These are phyloP conservation scores for Smithornis capensis DNA, from an alignment of 2,113 vertebrate genomes.

Conservation along the genomic window DNA sequence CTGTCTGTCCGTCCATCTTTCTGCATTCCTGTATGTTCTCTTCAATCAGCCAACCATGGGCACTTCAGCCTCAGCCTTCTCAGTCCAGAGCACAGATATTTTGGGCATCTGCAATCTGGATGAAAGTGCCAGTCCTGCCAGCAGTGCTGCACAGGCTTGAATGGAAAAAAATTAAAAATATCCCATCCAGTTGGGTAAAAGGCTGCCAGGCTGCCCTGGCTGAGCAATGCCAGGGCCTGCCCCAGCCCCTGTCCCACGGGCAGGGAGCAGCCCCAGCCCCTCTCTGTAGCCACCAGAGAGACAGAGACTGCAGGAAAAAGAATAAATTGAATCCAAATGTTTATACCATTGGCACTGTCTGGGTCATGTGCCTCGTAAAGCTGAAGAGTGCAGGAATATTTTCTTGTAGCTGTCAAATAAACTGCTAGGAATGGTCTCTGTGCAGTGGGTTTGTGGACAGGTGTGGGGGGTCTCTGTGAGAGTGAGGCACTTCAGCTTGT, in stretches of 20 bases:
- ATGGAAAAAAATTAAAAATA: slow-evolving; percentile 14
- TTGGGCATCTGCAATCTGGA: slow-evolving; percentile 3
- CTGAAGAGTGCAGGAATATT: neutral
- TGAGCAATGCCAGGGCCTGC: neutral
- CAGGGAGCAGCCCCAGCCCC: neutral
- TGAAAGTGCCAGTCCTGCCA: neutral
- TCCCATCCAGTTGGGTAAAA: neutral
- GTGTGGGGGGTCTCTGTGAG: neutral
- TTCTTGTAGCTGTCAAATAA: neutral
- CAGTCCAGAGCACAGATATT: slow-evolving; percentile 6
- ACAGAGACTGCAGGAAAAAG: neutral
- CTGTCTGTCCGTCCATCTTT: neutral
- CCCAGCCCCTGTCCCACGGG: neutral
- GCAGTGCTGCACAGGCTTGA: neutral
- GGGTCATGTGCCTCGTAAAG: neutral
- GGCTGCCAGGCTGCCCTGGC: neutral
- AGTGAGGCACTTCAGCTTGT: neutral
- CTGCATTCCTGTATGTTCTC: neutral
- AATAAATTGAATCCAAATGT: slow-evolving; percentile 9
- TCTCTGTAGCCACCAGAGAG: neutral
- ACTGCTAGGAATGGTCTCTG: neutral
- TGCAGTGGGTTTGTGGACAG: neutral
- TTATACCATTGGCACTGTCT: neutral
- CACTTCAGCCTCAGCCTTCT: neutral
- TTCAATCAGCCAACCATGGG: neutral